phyloP scores from a whole-genome alignment of 1,140 invertebrate genomes.

The Achatina immaculata region DNA sequence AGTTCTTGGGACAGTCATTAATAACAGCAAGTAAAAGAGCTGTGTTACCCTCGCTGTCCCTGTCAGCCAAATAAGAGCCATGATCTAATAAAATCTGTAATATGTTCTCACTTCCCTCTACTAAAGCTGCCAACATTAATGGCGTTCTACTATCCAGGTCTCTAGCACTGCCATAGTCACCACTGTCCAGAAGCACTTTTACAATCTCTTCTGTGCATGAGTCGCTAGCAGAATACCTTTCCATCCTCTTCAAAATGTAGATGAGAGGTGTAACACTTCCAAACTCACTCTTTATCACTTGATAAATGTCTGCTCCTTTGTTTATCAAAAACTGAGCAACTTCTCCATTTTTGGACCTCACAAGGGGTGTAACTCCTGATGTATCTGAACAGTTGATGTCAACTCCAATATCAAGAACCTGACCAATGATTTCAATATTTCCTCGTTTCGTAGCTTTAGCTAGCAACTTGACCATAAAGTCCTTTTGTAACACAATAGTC shows the following conservation, averaged over 20 bases:
- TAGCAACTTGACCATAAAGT: not conserved
- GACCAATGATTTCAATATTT: not conserved
- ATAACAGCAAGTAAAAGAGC: not conserved
- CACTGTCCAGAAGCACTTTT: not conserved
- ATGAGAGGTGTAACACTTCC: not conserved
- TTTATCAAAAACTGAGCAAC: not conserved
- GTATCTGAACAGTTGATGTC: not conserved
- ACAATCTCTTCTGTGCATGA: not conserved
- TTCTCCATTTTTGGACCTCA: not conserved
- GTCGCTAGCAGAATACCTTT: not conserved
- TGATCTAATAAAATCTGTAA: not conserved
- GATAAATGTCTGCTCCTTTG: not conserved
- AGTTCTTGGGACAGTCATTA: not conserved
- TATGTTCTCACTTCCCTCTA: not conserved
- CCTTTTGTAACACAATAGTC: not conserved
- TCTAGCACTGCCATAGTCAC: not conserved
- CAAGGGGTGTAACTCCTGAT: not conserved
- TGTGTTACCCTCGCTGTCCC: not conserved
- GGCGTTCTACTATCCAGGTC: not conserved
- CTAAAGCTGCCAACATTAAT: not conserved
- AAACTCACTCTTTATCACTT: not conserved
- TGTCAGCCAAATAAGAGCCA: not conserved
- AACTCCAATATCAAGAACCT: not conserved
- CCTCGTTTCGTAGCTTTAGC: not conserved
- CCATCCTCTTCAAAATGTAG: not conserved